These are phyloP conservation scores for Myotis daubentonii DNA, from an alignment of 2,797 vertebrate genomes.

Conservation along the genomic window DNA sequence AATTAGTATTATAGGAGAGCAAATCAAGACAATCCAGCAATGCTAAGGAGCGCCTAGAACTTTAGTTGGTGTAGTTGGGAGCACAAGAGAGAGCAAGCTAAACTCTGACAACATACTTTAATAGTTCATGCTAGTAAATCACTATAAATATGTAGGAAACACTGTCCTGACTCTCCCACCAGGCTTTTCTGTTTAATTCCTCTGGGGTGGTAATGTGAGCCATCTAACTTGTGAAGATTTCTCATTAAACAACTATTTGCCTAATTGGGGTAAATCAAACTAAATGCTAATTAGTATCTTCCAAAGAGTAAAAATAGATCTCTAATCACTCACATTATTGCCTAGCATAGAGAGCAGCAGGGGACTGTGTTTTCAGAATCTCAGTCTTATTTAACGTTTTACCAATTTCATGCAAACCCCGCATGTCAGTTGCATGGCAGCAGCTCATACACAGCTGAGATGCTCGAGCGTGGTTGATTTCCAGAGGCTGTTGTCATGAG, in stretches of 20 bases:
- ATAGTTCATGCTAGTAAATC: neutral
- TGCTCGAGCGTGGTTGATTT: neutral
- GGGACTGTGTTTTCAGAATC: neutral
- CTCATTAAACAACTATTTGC: slow-evolving; percentile 58
- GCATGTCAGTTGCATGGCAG: neutral
- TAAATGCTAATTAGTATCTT: slow-evolving; percentile 46
- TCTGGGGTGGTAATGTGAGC: neutral
- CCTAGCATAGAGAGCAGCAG: neutral
- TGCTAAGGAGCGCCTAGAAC: neutral
- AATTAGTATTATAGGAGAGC: neutral
- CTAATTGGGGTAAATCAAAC: slow-evolving; percentile 60
- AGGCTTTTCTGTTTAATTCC: neutral
- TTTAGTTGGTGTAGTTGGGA: neutral
- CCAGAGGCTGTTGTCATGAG: slow-evolving; percentile 5
- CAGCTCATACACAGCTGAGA: neutral
- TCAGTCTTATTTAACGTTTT: neutral
- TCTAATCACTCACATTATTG: neutral
- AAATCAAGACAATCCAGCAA: neutral
- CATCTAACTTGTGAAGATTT: slow-evolving; percentile 35
- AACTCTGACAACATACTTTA: neutral
- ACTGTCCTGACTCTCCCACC: neutral
- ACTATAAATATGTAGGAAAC: neutral
- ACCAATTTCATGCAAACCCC: neutral
- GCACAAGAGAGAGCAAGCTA: neutral
- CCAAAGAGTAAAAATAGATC: slow-evolving; percentile 41